These are phyloP conservation scores for Mimumesa dahlbomi DNA, from an alignment of 2,888 invertebrate genomes.

Conservation along the genomic window DNA sequence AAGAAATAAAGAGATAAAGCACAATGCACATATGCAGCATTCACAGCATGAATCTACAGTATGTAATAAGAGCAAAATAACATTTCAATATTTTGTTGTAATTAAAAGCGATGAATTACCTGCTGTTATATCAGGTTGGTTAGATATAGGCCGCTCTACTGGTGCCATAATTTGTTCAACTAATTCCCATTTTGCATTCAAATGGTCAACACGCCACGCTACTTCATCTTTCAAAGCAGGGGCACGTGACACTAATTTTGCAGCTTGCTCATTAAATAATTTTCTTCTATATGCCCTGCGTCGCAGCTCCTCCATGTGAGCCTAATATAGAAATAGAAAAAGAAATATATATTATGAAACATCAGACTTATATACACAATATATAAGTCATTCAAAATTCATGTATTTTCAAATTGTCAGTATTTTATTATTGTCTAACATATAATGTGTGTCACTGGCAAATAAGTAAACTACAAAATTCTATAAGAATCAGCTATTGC, in stretches of 20 bases:
- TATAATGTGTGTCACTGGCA: too few relatives aligned
- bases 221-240: constrained; percentile 86
- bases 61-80: too few relatives aligned
- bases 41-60: not conserved
- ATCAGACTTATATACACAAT: too few relatives aligned
- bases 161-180: constrained; percentile 87
- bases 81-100: not conserved
- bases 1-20: constrained; percentile 39
- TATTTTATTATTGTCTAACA: too few relatives aligned
- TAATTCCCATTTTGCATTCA: constrained; percentile 90
- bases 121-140: constrained; percentile 78
- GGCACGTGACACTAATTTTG: constrained; percentile 85
- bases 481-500: too few relatives aligned
- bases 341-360: constrained; percentile 11
- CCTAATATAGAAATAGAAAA: constrained; percentile 80
- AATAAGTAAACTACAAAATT: too few relatives aligned
- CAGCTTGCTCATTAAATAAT: constrained; percentile 90
- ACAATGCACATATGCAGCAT: not conserved
- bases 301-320: constrained; percentile 88
- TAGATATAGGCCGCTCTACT: constrained; percentile 80
- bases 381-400: too few relatives aligned
- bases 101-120: constrained; percentile 63
- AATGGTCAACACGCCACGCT: constrained; percentile 86
- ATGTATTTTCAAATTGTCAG: too few relatives aligned
- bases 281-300: constrained; percentile 87